Percentiles rank a stretch among this genome's conserved stretches.
Conservation (phyloP, 2,888 invertebrate genomes). For the Campoplex nolae region DNA sequence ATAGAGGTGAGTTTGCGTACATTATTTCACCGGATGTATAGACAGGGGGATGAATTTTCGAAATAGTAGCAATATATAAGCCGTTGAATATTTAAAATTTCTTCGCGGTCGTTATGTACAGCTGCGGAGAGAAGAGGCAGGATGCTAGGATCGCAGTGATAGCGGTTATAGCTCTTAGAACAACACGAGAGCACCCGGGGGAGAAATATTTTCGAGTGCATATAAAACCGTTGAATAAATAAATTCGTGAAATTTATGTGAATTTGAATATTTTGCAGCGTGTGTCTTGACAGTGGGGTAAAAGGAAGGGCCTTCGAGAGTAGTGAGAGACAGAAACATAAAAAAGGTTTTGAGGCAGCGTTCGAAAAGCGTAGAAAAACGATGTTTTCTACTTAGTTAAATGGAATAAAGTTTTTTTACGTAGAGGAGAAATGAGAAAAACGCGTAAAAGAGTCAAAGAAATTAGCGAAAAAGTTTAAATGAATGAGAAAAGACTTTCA, state of each 20-base stretch:
- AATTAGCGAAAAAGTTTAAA: not conserved
- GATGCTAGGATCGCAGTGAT: not conserved
- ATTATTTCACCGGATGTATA: not conserved
- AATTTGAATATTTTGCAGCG: constrained; percentile 36
- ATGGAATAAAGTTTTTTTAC: too few species aligned
- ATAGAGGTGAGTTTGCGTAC: not conserved
- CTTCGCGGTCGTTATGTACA: too few species aligned
- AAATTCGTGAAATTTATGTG: constrained; percentile 30
- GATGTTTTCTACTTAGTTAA: not conserved
- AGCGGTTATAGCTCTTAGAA: constrained; percentile 4
- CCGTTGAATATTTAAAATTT: constrained; percentile 31
- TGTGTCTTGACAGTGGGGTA: not conserved
- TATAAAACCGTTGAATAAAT: constrained; percentile 51
- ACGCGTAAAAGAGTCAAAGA: not conserved
- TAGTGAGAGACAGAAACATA: not conserved
- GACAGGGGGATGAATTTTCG: constrained; percentile 8
- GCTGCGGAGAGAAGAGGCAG: not conserved
- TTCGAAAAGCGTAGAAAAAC: not conserved
- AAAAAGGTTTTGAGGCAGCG: not conserved
- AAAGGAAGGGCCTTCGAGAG: not conserved
- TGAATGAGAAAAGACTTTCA: not conserved
- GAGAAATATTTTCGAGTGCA: constrained; percentile 28
- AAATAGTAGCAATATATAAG: constrained; percentile 7
- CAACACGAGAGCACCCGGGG: constrained; percentile 1
- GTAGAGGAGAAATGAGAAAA: not conserved